These are phyloP conservation scores for Triplophysa dalaica DNA, from an alignment of 2,113 vertebrate genomes.

Conservation along the genomic window DNA sequence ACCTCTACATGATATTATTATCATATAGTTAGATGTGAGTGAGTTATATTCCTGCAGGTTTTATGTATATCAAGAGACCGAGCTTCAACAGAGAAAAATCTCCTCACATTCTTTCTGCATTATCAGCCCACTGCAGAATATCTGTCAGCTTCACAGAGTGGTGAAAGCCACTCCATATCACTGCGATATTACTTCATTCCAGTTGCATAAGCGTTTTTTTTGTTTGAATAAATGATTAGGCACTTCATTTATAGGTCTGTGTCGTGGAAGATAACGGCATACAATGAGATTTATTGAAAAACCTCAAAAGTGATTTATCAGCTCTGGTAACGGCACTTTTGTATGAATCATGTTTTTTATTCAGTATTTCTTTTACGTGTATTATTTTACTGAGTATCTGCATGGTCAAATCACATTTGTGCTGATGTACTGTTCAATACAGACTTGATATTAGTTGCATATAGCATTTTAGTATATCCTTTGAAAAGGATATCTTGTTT, in stretches of 20 bases:
- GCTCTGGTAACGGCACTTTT: too few species aligned
- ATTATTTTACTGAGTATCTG: too few species aligned
- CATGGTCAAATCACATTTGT: too few species aligned
- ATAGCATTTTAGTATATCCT: not conserved
- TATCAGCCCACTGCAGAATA: not conserved
- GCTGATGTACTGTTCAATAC: too few species aligned
- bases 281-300: constrained; percentile 12
- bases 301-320: not conserved
- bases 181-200: constrained; percentile 3
- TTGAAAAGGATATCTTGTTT: not conserved
- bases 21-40: not conserved
- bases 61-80: not conserved
- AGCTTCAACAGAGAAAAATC: not conserved
- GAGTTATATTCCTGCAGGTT: not conserved
- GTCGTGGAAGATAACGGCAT: constrained; percentile 16
- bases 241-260: constrained; percentile 11
- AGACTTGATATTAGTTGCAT: too few species aligned
- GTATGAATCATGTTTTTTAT: too few species aligned
- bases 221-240: constrained; percentile 16
- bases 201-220: not conserved
- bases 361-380: too few species aligned
- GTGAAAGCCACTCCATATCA: not conserved
- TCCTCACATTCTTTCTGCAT: not conserved
- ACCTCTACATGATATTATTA: not conserved
- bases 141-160: not conserved